phyloP scores from a whole-genome alignment of 1,140 invertebrate species.

The Heliconius melpomene region DNA sequence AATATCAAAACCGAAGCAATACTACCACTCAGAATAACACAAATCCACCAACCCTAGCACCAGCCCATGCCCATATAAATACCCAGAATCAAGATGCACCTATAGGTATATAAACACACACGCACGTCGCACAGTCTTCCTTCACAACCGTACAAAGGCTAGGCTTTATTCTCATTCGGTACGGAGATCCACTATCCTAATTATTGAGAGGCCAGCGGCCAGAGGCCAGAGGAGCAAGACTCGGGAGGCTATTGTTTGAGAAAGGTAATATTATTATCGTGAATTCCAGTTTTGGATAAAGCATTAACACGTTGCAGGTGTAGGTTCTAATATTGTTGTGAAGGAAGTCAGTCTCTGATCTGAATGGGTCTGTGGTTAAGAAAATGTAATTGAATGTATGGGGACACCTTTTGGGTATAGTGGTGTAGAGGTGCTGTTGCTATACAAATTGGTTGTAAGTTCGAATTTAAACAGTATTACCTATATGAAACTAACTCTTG shows the following conservation, averaged over 20 bases:
- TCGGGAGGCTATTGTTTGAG: conserved; percentile 62
- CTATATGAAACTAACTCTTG: too few species aligned
- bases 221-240: too few species aligned
- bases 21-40: neutral
- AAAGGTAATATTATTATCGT: conserved; percentile 55
- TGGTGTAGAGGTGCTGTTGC: too few species aligned
- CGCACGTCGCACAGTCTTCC: conserved; percentile 41
- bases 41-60: conserved; percentile 43
- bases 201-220: conserved; percentile 73
- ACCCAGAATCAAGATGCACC: conserved; percentile 64
- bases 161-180: conserved; percentile 74
- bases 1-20: neutral
- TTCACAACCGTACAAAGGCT: conserved; percentile 61
- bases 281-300: conserved; percentile 26
- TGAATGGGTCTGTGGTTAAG: neutral
- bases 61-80: conserved; percentile 58
- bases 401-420: neutral
- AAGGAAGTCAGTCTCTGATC: neutral
- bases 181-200: conserved; percentile 76
- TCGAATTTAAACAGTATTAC: too few species aligned
- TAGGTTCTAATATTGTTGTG: neutral
- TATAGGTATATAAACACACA: conserved; percentile 52
- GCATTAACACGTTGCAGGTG: conserved; percentile 25
- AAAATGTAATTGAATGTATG: neutral
- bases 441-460: too few species aligned